These are phyloP conservation scores for Drosophila setosimentum DNA, from an alignment of 2,888 invertebrate species.

Conservation along the genomic window DNA sequence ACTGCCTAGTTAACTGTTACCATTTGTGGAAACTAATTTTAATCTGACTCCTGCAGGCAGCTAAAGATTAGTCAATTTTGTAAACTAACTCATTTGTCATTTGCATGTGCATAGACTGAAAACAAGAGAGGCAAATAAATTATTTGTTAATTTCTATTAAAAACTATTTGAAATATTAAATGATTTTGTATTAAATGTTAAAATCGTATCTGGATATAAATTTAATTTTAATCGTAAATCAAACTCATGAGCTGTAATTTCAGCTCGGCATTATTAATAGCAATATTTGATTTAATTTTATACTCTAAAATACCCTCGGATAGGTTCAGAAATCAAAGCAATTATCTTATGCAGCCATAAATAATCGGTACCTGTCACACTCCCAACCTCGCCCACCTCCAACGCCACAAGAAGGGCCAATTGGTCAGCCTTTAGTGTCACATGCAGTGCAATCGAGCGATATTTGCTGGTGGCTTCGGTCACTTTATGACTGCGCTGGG, in stretches of 20 bases:
- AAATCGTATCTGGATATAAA: not conserved
- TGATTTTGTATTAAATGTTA: not conserved
- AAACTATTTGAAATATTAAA: not conserved
- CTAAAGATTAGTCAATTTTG: constrained; percentile 43
- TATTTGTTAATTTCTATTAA: not conserved
- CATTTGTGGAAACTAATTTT: constrained; percentile 35
- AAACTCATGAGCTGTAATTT: not conserved
- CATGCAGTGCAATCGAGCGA: constrained; percentile 74
- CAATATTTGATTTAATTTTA: constrained; percentile 24
- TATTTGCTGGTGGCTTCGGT: constrained; percentile 73
- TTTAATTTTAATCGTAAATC: not conserved
- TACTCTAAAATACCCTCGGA: constrained; percentile 15
- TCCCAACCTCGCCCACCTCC: constrained; percentile 19
- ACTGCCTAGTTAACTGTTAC: constrained; percentile 6
- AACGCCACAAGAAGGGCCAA: not conserved
- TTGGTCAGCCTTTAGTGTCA: constrained; percentile 19
- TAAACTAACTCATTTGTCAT: constrained; percentile 57
- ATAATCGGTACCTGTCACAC: constrained; percentile 35
- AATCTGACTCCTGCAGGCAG: constrained; percentile 10
- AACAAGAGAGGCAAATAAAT: not conserved
- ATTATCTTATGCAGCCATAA: constrained; percentile 52
- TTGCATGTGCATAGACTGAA: constrained; percentile 5
- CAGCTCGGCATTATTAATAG: constrained; percentile 17
- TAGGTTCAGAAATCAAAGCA: constrained; percentile 51
- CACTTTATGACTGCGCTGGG: constrained; percentile 80